These are phyloP conservation scores for Penelope pileata DNA, from an alignment of 2,113 vertebrate species.

Conservation along the genomic window DNA sequence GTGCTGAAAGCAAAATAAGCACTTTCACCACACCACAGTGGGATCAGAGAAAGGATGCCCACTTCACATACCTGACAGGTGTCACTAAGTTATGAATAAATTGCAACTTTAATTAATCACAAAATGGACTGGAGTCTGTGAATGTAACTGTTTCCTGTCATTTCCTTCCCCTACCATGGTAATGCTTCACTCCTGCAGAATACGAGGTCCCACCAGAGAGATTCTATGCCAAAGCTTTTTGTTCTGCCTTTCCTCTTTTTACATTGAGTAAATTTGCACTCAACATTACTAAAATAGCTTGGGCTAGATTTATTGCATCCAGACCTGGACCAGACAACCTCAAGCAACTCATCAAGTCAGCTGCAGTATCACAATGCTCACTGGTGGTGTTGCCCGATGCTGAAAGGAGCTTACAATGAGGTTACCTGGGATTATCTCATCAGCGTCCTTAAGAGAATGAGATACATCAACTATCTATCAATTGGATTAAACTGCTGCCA, in stretches of 20 bases:
- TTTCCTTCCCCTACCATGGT: accelerated
- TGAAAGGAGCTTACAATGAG: neutral
- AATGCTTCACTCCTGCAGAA: neutral
- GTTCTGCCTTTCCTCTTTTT: accelerated
- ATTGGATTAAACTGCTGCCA: neutral
- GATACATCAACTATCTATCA: neutral
- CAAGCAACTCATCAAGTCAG: neutral
- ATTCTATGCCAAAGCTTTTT: neutral
- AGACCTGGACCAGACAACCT: neutral
- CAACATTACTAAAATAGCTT: neutral
- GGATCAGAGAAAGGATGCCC: neutral
- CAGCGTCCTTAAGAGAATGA: slow-evolving; percentile 13
- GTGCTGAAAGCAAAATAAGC: neutral
- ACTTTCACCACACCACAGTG: accelerated
- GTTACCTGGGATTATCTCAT: slow-evolving; percentile 60
- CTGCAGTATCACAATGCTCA: slow-evolving; percentile 12
- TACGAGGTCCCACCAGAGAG: neutral
- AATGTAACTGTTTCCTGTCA: neutral
- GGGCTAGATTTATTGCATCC: neutral
- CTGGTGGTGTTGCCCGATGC: neutral
- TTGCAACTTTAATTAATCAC: neutral
- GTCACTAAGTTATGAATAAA: neutral
- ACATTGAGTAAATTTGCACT: neutral
- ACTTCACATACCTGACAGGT: neutral
- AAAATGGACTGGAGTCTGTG: neutral